Evolutionary conservation across 2,888 invertebrate genomes (phyloP).

Genomic region (Strigamia transsilvanica): DNA sequence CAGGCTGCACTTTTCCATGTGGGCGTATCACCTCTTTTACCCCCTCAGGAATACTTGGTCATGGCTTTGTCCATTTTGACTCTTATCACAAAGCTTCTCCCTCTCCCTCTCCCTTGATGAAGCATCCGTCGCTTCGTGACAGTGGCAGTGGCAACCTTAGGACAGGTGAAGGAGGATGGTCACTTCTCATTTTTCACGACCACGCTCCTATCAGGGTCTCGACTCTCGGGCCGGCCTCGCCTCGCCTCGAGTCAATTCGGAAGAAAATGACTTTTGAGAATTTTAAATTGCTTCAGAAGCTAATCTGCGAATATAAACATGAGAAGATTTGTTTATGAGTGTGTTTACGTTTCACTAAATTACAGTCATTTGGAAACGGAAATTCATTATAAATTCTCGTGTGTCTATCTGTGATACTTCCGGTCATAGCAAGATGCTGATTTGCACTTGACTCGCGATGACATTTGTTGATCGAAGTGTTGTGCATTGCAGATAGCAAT

Average conservation of each 20-base stretch:
- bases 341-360: conserved; percentile 9
- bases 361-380: conserved; percentile 19
- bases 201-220: not conserved
- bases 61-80: not conserved
- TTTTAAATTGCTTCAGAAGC: not conserved
- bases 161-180: not conserved
- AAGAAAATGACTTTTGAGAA: conserved; percentile 23
- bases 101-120: not conserved
- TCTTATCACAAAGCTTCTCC: not conserved
- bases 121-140: not conserved
- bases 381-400: conserved; percentile 26
- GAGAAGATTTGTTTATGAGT: conserved; percentile 8
- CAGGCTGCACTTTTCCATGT: conserved; percentile 19
- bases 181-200: not conserved
- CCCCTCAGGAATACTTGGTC: conserved; percentile 19
- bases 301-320: conserved; percentile 26
- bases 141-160: not conserved
- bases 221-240: not conserved
- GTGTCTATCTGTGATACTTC: conserved; percentile 24
- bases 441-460: conserved; percentile 16
- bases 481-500: conserved; percentile 13
- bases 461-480: conserved; percentile 14
- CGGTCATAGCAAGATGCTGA: conserved; percentile 15
- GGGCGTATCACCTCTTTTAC: conserved; percentile 26
- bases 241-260: conserved; percentile 9